These are phyloP conservation scores for Trachemys scripta DNA, from an alignment of 2,113 vertebrate genomes.

Conservation along the genomic window DNA sequence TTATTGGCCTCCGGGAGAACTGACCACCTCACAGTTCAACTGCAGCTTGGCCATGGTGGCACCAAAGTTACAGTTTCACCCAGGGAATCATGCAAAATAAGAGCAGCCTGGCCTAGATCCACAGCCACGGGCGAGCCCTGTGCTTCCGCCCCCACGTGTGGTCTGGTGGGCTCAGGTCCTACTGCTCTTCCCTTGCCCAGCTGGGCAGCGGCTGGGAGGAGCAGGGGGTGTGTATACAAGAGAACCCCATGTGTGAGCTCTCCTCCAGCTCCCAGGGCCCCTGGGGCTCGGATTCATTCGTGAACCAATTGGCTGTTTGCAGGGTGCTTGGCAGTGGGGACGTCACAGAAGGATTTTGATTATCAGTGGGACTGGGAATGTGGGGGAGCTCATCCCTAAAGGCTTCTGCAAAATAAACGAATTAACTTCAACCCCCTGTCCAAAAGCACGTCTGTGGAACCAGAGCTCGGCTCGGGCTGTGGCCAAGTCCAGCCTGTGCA, in stretches of 20 bases:
- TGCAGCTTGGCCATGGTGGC: rapidly evolving
- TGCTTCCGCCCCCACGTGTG: neutral
- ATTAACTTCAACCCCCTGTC: neutral
- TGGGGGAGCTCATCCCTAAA: neutral
- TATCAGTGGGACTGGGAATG: neutral
- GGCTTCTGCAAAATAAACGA: neutral
- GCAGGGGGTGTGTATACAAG: neutral
- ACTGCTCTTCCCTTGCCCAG: neutral
- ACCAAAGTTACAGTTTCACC: neutral
- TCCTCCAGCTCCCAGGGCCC: neutral
- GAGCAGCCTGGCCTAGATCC: rapidly evolving
- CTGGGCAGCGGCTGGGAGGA: rapidly evolving
- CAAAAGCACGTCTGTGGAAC: neutral
- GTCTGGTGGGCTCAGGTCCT: neutral
- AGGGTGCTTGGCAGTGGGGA: neutral
- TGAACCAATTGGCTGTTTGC: slow-evolving; percentile 9
- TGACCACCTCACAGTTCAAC: neutral
- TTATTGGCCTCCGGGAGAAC: neutral
- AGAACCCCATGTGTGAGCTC: neutral
- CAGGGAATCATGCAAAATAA: neutral
- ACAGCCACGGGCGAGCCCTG: neutral
- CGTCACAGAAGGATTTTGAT: neutral
- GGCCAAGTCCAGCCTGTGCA: neutral
- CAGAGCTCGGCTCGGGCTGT: neutral
- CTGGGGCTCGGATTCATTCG: slow-evolving; percentile 44